Base-by-base conservation (phyloP, 2,888 invertebrate genomes). In the Rotaria macrura region DNA sequence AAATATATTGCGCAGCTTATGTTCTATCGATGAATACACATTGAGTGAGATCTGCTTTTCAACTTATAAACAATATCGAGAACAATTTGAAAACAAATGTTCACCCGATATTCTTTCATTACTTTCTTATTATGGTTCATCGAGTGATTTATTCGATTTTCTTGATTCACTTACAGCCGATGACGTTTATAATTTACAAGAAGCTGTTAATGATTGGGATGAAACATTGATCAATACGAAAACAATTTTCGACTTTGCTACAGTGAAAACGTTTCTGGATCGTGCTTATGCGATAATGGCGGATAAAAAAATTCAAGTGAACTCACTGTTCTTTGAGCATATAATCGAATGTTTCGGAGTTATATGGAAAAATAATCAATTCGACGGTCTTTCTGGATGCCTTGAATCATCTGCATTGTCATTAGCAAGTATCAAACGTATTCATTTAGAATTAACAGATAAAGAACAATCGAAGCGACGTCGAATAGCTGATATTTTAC, bases 131-230 rank as follows among this genome's bases (percentile, higher is more conserved):
- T 74, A 38, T 25, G 25, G 74, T 74, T 74, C 74, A 25, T 40
- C 74, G 6, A 17, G 23, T 38, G 74, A 74, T 38, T 25, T 74
- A 12, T 25, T 74, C 40, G 74, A 74, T 74, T 74, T 74, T 74
- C 40, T 74, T 43, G 23, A 74, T 12, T 38, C 25, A 10, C 25
- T 74, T 23, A 40, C 14, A 43, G 38, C 40, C 4, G 40, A 74
- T 25, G 74, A 74, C 25, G 74, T 74, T 40, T 38, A 74, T 40
- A 74, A 74, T 74, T 74, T 74, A 40, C 40, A 40, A 43, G 74
- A 74, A 74, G 74, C 74, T 43, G 74, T 74, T 10, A 74, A 74
- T 74, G 74, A 74, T 74, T 74, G 74, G 74, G 74, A 74, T 74
- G 74, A 74, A 74, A 74, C 74, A 43, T 74, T 74, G 20, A 10